Conservation (phyloP, 2,797 vertebrate species). For the Zalophus californianus region DNA sequence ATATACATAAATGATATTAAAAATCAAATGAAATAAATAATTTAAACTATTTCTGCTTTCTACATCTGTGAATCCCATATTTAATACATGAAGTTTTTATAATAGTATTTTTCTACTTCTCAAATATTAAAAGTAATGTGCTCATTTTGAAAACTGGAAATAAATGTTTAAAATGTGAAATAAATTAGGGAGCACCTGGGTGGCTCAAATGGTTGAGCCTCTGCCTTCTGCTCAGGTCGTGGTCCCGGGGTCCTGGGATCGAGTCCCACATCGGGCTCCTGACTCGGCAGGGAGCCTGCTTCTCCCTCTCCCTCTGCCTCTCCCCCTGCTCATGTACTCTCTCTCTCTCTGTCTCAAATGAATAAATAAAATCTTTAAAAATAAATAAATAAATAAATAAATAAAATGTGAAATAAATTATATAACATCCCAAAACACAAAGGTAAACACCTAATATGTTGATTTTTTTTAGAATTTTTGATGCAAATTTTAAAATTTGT, state of each 20-base stretch:
- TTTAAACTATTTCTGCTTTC: background rate
- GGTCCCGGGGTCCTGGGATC: too few relatives aligned
- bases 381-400: background rate
- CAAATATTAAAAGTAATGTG: background rate
- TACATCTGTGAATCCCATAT: background rate
- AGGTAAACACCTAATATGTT: background rate
- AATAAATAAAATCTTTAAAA: too few relatives aligned
- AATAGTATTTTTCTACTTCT: background rate
- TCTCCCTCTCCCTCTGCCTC: too few relatives aligned
- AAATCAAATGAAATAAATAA: background rate
- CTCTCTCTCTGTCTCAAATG: too few relatives aligned
- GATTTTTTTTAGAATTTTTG: background rate
- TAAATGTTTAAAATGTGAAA: background rate
- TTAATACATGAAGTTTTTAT: background rate
- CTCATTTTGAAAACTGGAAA: background rate
- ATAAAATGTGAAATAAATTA: background rate
- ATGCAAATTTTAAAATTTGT: background rate
- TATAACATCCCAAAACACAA: background rate
- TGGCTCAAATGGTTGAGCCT: too few relatives aligned
- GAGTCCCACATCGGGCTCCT: too few relatives aligned
- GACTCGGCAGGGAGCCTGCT: too few relatives aligned
- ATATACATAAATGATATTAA: background rate
- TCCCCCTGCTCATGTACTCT: too few relatives aligned
- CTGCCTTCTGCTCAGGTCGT: too few relatives aligned
- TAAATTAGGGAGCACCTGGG: background rate